phyloP scores from a whole-genome alignment of 2,888 invertebrate genomes.

The Lasioglossum figueresi region DNA sequence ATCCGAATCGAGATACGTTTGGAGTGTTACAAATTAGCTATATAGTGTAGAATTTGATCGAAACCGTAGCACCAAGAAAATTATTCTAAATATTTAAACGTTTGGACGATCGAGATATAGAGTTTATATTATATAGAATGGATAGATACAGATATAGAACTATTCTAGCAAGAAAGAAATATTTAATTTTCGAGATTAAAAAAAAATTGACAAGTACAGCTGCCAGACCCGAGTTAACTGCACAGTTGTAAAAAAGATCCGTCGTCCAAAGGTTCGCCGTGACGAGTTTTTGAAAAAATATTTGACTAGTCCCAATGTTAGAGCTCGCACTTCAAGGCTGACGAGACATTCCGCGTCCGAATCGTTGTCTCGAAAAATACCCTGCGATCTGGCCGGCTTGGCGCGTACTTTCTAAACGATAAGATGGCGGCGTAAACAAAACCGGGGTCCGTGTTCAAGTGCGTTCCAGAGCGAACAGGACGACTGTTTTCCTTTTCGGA shows the following conservation, averaged over 20 bases:
- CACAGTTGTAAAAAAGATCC: not conserved
- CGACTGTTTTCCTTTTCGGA: constrained; percentile 34
- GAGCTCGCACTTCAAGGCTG: not conserved
- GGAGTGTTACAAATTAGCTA: no score
- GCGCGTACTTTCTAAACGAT: constrained; percentile 34
- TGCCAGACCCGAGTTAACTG: not conserved
- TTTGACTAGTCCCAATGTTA: not conserved
- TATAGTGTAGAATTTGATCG: no score
- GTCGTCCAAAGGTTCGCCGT: not conserved
- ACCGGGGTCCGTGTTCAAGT: not conserved
- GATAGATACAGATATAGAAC: no score
- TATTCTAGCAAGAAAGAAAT: no score
- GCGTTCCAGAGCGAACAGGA: not conserved
- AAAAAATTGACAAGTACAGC: not conserved
- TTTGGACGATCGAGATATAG: no score
- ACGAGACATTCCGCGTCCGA: not conserved
- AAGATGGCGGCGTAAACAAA: constrained; percentile 24
- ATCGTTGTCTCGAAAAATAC: not conserved
- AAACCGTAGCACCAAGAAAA: no score
- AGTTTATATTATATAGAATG: no score
- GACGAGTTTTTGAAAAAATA: not conserved
- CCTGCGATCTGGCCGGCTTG: not conserved
- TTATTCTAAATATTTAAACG: no score
- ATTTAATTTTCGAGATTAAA: no score
- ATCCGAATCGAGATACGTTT: no score